A percentile compares a stretch with the other conserved stretches of the same genome.
Conservation (phyloP, 92 coral and sea anemone species). For the Hydrozoanthus gracilis region DNA sequence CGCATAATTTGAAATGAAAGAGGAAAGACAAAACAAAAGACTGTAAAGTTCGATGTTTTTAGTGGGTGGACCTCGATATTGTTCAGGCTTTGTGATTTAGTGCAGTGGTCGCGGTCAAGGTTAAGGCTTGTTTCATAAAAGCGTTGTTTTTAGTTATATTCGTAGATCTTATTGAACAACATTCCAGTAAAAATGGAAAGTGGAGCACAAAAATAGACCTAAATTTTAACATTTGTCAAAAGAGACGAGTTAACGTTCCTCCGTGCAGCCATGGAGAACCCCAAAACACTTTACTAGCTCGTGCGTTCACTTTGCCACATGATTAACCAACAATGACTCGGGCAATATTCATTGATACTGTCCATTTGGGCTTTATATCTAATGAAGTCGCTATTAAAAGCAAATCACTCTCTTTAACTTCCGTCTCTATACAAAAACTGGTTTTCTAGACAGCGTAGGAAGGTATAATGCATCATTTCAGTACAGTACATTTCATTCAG, state of each 20-base stretch:
- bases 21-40: neutral
- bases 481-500: too few relatives aligned
- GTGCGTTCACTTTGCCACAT: neutral
- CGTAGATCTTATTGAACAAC: neutral
- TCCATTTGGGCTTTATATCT: neutral
- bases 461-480: too few relatives aligned
- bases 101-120: neutral
- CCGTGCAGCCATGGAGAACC: neutral
- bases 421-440: neutral
- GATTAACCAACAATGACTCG: neutral
- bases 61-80: slow-evolving; percentile 7
- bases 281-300: neutral
- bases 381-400: neutral
- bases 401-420: neutral
- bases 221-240: neutral
- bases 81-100: neutral
- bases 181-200: neutral
- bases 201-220: neutral
- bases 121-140: neutral
- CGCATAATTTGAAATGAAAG: neutral
- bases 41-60: neutral
- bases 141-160: neutral
- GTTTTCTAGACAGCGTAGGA: too few relatives aligned
- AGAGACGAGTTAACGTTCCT: neutral
- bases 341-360: slow-evolving; percentile 17